Conservation (phyloP, 2,888 invertebrate genomes). For the Pterobdella sp. region DNA sequence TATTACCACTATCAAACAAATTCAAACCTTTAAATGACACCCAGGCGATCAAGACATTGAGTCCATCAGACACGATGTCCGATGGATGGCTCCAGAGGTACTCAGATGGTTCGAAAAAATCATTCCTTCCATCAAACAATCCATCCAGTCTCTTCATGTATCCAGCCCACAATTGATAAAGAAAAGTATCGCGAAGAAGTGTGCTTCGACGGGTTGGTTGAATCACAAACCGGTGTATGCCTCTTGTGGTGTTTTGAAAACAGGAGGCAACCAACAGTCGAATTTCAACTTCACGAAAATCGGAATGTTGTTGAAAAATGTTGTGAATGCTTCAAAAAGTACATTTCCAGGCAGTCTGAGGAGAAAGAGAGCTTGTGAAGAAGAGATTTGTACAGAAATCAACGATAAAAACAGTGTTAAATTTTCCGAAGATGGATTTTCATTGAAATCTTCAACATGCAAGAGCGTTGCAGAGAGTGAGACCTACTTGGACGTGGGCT, state of each 20-base stretch:
- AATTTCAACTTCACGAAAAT: no score
- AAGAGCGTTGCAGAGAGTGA: not conserved
- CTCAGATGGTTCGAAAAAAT: not conserved
- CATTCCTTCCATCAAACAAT: not conserved
- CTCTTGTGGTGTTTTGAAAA: no score
- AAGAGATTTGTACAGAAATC: no score
- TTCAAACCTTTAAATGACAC: not conserved
- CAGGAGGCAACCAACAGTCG: no score
- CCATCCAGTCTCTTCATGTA: not conserved
- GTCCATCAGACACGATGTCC: not conserved
- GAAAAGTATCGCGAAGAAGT: not conserved
- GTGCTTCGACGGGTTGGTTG: not conserved
- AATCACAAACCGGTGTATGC: no score
- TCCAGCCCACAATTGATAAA: not conserved
- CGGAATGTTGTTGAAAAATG: no score
- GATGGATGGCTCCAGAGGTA: slow-evolving; percentile 9
- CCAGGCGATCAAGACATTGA: not conserved
- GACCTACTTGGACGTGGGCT: slow-evolving; percentile 39
- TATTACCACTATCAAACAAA: not conserved
- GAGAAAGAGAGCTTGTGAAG: no score
- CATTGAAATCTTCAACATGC: not conserved
- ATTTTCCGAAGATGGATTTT: no score
- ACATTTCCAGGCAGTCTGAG: no score
- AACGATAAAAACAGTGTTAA: no score
- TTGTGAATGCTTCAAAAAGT: no score